Evolutionary conservation across 2,888 invertebrate genomes (phyloP), one percentile per base, ranked within the genome.

Genomic region (Leptothorax acervorum): DNA sequence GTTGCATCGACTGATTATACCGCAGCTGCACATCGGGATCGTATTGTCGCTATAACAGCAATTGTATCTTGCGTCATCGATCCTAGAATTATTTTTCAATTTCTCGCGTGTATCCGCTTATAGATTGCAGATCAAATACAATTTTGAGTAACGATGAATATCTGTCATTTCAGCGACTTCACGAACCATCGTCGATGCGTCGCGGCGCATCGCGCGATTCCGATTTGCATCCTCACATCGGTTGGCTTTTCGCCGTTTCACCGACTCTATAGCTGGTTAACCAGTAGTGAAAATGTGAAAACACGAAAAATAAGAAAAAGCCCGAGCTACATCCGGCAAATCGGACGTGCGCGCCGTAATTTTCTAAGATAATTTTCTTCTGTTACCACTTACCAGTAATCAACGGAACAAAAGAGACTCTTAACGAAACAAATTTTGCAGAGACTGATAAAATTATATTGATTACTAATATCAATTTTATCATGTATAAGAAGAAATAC

Each of bases 271-370:
- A 11, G 35, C 42, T 45, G 48, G 42, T 63, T 15, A 23, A 60
- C n/a, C 31, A 42, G 60, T 11, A 60, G 62, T 62, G 62, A 74
- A 74, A 62, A 48, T 62, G 60, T 74, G 60, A 74, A 74, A 74
- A 74, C 60, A n/a, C 35, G 60, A 62, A 62, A 74, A 74, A 48
- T 3, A 57, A 28, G 48, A 60, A 74, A 60, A 48, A 60, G 5
- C 12, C 9, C 55, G 35, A 35, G n/a, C 55, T 42, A 57, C 55
- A 42, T 55, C 55, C 35, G 5, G 55, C 42, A 15, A 70, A n/a
- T 51, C n/a, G 31, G 3, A 23, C 35, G 6, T 23, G 11, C 39
- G 15, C 48, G 23, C 2, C 11, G 6, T 8, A 70, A 70, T 18
- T 68, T n/a, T 31, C 31, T 6, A 8, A 68, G 31, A 12, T 53